These are phyloP conservation scores for Sebastolobus alascanus DNA, from an alignment of 2,797 vertebrate genomes.

Conservation along the genomic window DNA sequence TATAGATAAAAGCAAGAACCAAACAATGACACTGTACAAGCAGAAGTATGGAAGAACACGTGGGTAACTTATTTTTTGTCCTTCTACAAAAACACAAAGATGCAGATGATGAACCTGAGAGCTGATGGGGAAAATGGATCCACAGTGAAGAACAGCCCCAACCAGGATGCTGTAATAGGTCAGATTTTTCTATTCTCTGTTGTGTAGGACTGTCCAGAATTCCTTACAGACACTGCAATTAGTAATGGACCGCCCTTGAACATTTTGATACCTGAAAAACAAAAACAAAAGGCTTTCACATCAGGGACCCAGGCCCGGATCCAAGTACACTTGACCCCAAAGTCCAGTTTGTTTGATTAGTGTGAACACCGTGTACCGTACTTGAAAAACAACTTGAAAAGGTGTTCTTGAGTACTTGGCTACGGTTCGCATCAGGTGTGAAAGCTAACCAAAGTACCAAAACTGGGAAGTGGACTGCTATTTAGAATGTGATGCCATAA, in stretches of 20 bases:
- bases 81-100: slow-evolving; percentile 48
- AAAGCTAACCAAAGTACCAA: too few relatives aligned
- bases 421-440: too few relatives aligned
- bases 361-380: too few relatives aligned
- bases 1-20: background rate
- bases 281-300: background rate
- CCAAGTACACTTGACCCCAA: too few relatives aligned
- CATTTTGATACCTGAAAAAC: background rate
- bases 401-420: too few relatives aligned
- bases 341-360: rapidly evolving
- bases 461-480: too few relatives aligned
- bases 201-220: background rate
- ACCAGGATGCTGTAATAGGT: slow-evolving; percentile 90
- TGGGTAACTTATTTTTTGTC: slow-evolving; percentile 7
- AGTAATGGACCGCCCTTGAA: background rate
- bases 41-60: background rate
- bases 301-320: too few relatives aligned
- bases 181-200: slow-evolving; percentile 57
- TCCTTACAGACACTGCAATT: background rate
- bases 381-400: too few relatives aligned
- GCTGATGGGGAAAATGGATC: slow-evolving; percentile 87
- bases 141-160: slow-evolving; percentile 75
- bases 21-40: background rate
- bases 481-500: too few relatives aligned
- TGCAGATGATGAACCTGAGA: slow-evolving; percentile 81